Percentiles rank a stretch among this genome's conserved stretches.
Evolutionary conservation across 2,113 vertebrate species (phyloP).

Genomic region (Nesoenas mayeri): DNA sequence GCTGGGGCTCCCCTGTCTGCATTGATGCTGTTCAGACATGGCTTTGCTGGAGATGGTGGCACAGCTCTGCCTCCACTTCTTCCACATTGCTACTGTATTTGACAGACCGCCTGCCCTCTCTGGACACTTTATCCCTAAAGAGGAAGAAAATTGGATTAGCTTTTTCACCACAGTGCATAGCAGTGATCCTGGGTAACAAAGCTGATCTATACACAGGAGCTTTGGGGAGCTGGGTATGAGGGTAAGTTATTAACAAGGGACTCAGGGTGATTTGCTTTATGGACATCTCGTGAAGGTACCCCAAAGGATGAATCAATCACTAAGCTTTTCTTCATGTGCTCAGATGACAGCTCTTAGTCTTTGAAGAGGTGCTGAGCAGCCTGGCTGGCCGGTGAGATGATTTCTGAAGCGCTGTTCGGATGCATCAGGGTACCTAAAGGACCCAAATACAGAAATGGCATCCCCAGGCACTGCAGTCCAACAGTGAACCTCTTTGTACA

Average conservation of each 20-base stretch:
- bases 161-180: neutral
- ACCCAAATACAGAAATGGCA: neutral
- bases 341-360: neutral
- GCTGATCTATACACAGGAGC: neutral
- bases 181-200: neutral
- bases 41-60: neutral
- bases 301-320: neutral
- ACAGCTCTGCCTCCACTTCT: neutral
- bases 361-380: neutral
- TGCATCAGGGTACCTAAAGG: neutral
- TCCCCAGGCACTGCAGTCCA: neutral
- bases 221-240: neutral
- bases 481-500: neutral
- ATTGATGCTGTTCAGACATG: neutral
- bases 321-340: neutral
- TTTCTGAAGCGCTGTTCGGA: rapidly evolving
- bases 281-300: neutral
- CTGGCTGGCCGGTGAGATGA: rapidly evolving
- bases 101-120: neutral
- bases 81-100: neutral
- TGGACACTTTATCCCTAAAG: conserved; percentile 13
- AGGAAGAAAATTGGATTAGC: conserved; percentile 19
- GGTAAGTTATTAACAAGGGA: neutral
- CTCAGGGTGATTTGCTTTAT: neutral
- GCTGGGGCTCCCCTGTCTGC: neutral